These are phyloP conservation scores for Pegea sp. DNA, from an alignment of 23 tunicate genomes.

Conservation along the genomic window DNA sequence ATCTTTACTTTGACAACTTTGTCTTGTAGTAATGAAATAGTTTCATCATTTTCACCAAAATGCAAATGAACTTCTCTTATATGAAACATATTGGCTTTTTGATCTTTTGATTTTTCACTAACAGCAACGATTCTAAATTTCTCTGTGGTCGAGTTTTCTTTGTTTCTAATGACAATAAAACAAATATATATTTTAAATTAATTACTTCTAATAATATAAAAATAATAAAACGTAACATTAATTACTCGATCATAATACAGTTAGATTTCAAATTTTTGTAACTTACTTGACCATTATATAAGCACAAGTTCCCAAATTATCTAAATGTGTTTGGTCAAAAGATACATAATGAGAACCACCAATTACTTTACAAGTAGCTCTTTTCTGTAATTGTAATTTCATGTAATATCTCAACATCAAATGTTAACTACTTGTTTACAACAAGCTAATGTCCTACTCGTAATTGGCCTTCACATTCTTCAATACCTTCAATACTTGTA, in stretches of 20 bases:
- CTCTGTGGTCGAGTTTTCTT: no score
- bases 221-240: no score
- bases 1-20: no score
- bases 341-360: constrained; percentile 41
- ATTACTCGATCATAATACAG: neutral
- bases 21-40: no score
- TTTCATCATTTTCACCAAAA: constrained; percentile 8
- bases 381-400: no score
- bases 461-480: constrained; percentile 12
- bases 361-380: constrained; percentile 53
- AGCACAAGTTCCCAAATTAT: constrained; percentile 55
- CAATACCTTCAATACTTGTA: constrained; percentile 6
- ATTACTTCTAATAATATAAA: no score
- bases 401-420: no score
- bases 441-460: constrained; percentile 8
- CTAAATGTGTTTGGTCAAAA: constrained; percentile 23
- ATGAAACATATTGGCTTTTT: no score
- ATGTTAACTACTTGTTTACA: neutral
- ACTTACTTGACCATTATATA: constrained; percentile 47
- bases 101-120: constrained; percentile 24
- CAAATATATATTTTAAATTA: no score
- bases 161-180: no score
- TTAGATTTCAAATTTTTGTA: neutral
- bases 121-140: constrained; percentile 29
- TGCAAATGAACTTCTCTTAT: constrained; percentile 25